Evolutionary conservation across 2,888 invertebrate genomes (phyloP).

Genomic region (Volucella inflata): DNA sequence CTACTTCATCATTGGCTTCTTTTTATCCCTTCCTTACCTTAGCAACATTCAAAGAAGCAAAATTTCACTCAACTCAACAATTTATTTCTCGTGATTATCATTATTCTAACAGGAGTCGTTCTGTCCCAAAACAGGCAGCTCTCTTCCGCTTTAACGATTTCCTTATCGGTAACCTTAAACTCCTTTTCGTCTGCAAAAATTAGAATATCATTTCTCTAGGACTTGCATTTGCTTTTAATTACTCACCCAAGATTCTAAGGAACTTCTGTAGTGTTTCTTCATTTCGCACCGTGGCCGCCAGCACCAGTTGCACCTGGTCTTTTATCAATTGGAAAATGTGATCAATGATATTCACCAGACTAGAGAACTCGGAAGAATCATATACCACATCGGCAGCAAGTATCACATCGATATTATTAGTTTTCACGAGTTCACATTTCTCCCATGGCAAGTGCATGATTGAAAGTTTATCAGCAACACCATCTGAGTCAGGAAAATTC

Average conservation of each 20-base stretch:
- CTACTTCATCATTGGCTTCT: no score
- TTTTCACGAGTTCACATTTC: slow-evolving; percentile 79
- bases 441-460: slow-evolving; percentile 84
- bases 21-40: no score
- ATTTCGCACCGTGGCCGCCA: slow-evolving; percentile 88
- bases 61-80: background rate
- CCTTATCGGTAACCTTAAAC: slow-evolving; percentile 64
- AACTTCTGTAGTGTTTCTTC: slow-evolving; percentile 86
- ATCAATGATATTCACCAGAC: slow-evolving; percentile 84
- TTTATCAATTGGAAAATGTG: slow-evolving; percentile 81
- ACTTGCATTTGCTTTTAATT: background rate
- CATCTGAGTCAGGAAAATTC: slow-evolving; percentile 84
- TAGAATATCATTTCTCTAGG: background rate
- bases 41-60: background rate
- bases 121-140: slow-evolving; percentile 78
- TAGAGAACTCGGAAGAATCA: slow-evolving; percentile 85
- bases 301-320: slow-evolving; percentile 83
- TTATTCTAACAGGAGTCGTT: slow-evolving; percentile 77
- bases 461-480: slow-evolving; percentile 32
- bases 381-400: slow-evolving; percentile 87
- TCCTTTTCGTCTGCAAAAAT: slow-evolving; percentile 43
- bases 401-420: slow-evolving; percentile 83
- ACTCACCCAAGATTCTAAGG: slow-evolving; percentile 85
- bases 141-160: slow-evolving; percentile 62
- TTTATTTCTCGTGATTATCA: slow-evolving; percentile 74